Evolutionary conservation across 2,888 invertebrate genomes (phyloP).

Genomic region (Trissolcus brochymenae): DNA sequence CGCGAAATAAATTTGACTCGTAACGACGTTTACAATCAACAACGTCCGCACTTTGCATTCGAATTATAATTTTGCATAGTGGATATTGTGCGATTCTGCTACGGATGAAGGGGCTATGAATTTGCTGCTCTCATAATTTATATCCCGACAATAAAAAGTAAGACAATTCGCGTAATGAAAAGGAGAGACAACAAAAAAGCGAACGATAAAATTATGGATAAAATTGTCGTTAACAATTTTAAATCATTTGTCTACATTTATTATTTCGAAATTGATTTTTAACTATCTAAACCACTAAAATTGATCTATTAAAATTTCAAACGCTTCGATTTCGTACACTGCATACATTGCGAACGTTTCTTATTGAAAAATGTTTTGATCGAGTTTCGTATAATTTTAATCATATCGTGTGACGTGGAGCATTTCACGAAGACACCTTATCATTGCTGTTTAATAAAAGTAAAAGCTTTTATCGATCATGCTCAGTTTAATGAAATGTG

Average conservation of each 20-base stretch:
- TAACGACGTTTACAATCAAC: conserved; percentile 37
- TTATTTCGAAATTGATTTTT: no score
- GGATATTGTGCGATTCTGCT: conserved; percentile 4
- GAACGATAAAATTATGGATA: neutral
- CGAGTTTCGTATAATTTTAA: conserved; percentile 1
- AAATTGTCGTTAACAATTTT: no score
- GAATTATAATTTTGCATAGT: conserved; percentile 31
- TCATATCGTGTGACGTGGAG: conserved; percentile 3
- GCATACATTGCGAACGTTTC: no score
- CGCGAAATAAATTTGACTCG: conserved; percentile 36
- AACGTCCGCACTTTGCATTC: conserved; percentile 31
- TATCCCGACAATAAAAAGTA: neutral
- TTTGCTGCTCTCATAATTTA: neutral
- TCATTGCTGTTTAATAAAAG: conserved; percentile 27
- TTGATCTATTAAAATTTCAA: neutral
- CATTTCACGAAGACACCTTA: conserved; percentile 5
- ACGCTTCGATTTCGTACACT: no score
- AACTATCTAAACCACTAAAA: neutral
- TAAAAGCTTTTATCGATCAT: conserved; percentile 37
- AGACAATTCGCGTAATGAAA: conserved; percentile 22
- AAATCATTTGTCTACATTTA: no score
- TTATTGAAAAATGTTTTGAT: no score
- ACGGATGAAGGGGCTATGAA: neutral
- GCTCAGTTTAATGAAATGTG: conserved; percentile 29
- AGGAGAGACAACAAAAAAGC: no score